Percentiles rank a stretch among this genome's conserved stretches.
phyloP scores from a whole-genome alignment of 2,888 invertebrate genomes.

The Teleogryllus oceanicus region DNA sequence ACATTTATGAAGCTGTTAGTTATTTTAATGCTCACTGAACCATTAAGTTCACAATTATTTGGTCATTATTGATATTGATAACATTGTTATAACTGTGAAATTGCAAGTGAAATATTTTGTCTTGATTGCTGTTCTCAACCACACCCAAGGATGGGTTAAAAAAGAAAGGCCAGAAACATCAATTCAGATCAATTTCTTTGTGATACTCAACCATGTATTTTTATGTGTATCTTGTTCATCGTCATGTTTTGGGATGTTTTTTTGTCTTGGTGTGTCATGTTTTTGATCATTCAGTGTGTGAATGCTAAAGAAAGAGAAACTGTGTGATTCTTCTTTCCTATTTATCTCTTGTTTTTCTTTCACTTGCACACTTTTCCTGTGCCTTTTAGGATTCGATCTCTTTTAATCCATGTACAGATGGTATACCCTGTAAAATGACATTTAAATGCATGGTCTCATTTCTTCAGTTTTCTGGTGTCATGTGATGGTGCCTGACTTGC shows the following conservation, averaged over 20 bases:
- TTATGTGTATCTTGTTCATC: neutral
- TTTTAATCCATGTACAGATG: neutral
- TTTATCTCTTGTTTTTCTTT: conserved; percentile 37
- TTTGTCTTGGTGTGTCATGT: conserved; percentile 26
- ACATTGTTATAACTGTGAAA: too few species aligned
- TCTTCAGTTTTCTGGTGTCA: conserved; percentile 12
- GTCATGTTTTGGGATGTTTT: neutral
- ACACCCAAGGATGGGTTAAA: too few species aligned
- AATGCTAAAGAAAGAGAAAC: conserved; percentile 6
- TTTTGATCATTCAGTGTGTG: conserved; percentile 22
- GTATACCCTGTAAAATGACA: neutral
- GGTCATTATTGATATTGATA: too few species aligned
- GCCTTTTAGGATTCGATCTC: conserved; percentile 12
- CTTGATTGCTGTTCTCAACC: too few species aligned
- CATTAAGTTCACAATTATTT: too few species aligned
- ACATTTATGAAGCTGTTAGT: too few species aligned
- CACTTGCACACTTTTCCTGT: conserved; percentile 38
- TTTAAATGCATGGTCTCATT: conserved; percentile 18
- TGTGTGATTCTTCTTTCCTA: conserved; percentile 32
- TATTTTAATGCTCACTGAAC: too few species aligned
- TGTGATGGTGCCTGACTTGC: conserved; percentile 21
- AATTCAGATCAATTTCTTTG: neutral
- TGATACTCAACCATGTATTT: neutral
- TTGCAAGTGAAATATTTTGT: too few species aligned
- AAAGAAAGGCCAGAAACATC: neutral